Evolutionary conservation across 2,888 invertebrate species (phyloP).

Genomic region (Ryuthela nishihirai): DNA sequence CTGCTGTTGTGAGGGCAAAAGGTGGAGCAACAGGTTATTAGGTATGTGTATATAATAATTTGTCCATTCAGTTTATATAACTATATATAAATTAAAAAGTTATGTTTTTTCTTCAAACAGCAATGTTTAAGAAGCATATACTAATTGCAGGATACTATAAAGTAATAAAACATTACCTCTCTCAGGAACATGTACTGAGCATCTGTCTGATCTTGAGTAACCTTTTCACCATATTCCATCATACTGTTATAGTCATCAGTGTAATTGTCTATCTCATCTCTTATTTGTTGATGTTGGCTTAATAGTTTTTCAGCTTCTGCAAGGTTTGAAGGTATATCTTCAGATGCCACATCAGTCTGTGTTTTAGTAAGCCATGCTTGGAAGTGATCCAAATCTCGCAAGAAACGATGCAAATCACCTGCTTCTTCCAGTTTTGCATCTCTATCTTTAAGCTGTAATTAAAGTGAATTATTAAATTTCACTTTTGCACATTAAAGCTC

Average conservation of each 20-base stretch:
- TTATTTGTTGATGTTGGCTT: constrained; percentile 95
- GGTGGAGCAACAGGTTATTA: too few relatives aligned
- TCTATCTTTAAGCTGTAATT: constrained; percentile 79
- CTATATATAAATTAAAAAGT: too few relatives aligned
- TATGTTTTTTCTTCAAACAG: too few relatives aligned
- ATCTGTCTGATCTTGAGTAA: constrained; percentile 88
- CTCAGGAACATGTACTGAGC: constrained; percentile 99
- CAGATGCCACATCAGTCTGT: constrained; percentile 97
- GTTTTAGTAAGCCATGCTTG: constrained; percentile 98
- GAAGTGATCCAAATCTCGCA: constrained; percentile 99
- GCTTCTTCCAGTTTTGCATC: constrained; percentile 98
- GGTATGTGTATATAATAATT: too few relatives aligned
- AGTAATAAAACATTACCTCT: constrained; percentile 56
- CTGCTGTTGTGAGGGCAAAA: too few relatives aligned
- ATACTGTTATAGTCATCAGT: constrained; percentile 97
- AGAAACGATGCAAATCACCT: constrained; percentile 95
- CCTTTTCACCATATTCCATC: constrained; percentile 98
- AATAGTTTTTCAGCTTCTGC: constrained; percentile 96
- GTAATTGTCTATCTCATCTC: constrained; percentile 99
- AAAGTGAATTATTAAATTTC: too few relatives aligned
- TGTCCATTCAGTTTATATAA: too few relatives aligned
- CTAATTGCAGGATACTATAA: too few relatives aligned
- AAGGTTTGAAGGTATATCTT: constrained; percentile 87
- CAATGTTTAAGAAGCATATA: too few relatives aligned
- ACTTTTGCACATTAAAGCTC: too few relatives aligned